Conservation (phyloP, 2,888 invertebrate species). For the Andrena hattorfiana region DNA sequence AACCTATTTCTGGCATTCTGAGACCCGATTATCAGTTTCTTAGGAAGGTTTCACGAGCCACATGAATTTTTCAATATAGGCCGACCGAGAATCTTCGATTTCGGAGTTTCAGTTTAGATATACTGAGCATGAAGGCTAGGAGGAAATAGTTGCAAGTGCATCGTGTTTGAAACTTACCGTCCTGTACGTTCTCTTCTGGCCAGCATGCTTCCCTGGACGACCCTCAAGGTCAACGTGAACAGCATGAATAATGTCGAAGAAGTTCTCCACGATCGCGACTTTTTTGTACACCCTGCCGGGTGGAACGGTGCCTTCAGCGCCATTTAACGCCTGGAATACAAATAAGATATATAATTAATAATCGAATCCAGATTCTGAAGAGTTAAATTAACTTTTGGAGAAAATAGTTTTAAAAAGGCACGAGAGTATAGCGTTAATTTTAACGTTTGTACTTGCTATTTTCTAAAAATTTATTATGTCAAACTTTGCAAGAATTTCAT, state of each 20-base stretch:
- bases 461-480: no score
- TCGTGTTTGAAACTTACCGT: conserved; percentile 90
- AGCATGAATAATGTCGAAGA: conserved; percentile 98
- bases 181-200: conserved; percentile 97
- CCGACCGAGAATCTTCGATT: background rate
- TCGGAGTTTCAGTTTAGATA: background rate
- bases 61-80: no score
- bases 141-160: background rate
- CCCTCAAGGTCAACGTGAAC: conserved; percentile 98
- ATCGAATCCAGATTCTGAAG: conserved; percentile 13
- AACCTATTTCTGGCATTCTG: no score
- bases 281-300: conserved; percentile 91
- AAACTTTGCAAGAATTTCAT: no score
- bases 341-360: conserved; percentile 20
- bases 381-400: background rate
- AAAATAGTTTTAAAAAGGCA: background rate
- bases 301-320: conserved; percentile 86
- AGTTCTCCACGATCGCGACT: conserved; percentile 98
- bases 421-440: background rate
- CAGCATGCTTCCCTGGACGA: conserved; percentile 97
- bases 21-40: no score
- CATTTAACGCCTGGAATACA: conserved; percentile 87
- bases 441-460: no score
- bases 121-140: background rate
- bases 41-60: no score